Percentiles rank a stretch among this genome's conserved stretches.
Conservation (phyloP, 2,888 invertebrate species). For the Perizoma flavofasciatum region DNA sequence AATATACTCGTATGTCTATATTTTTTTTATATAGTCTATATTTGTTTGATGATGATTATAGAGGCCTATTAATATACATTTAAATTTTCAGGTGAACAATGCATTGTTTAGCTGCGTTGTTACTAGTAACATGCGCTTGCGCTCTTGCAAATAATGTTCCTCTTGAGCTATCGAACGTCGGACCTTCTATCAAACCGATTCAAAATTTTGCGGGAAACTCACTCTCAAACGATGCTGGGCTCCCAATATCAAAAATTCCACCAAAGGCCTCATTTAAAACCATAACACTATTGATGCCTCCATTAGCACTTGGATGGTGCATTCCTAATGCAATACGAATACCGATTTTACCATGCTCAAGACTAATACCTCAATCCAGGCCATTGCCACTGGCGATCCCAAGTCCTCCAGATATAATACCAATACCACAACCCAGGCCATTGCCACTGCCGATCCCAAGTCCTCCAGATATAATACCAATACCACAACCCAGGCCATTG, state of each 20-base stretch:
- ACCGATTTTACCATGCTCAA: not conserved
- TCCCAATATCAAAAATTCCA: not conserved
- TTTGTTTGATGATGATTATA: not conserved
- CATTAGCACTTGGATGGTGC: not conserved
- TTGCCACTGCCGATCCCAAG: too few species aligned
- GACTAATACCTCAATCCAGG: too few species aligned
- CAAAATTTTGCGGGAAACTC: not conserved
- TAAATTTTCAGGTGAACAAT: not conserved
- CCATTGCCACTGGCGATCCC: too few species aligned
- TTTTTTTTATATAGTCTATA: too few species aligned
- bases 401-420: too few species aligned
- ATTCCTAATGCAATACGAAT: slow-evolving; percentile 1
- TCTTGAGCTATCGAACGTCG: not conserved
- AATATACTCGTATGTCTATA: too few species aligned
- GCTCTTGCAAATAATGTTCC: not conserved
- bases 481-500: too few species aligned
- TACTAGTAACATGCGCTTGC: not conserved
- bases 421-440: too few species aligned
- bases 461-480: too few species aligned
- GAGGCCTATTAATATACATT: not conserved
- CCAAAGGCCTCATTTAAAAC: not conserved
- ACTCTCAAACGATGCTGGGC: not conserved
- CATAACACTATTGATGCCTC: not conserved
- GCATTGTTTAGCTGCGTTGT: not conserved
- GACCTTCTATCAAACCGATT: too few species aligned